Percentiles rank a stretch among this genome's conserved stretches.
These are phyloP conservation scores for Willowsia nigromaculata DNA, from an alignment of 2,888 invertebrate genomes.

Conservation along the genomic window DNA sequence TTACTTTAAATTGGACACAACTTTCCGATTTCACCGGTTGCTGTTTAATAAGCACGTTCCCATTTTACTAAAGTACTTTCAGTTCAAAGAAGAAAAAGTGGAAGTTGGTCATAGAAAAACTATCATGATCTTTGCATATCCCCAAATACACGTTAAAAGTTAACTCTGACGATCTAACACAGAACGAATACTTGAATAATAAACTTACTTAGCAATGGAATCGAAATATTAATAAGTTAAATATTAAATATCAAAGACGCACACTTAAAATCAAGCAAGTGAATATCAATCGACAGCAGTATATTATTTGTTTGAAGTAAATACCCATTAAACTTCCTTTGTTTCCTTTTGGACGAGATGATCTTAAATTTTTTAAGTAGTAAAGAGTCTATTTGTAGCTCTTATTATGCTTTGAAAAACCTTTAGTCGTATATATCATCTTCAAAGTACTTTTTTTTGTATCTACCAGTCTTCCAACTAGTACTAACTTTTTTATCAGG, in stretches of 20 bases:
- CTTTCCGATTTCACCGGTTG: no score
- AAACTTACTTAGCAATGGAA: background rate
- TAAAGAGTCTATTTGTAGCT: background rate
- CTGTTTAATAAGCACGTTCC: no score
- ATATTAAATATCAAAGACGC: background rate
- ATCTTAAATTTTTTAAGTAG: constrained; percentile 7
- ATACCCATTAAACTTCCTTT: background rate
- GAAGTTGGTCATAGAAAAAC: no score
- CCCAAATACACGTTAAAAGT: no score
- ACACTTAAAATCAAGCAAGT: background rate
- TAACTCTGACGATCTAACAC: no score
- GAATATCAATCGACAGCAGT: background rate
- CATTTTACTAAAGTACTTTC: no score
- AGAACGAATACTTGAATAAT: no score
- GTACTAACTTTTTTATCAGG: background rate
- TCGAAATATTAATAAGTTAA: background rate
- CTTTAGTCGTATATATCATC: background rate
- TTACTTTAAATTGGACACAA: no score
- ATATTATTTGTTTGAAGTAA: background rate
- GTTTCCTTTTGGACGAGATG: background rate
- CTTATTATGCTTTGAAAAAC: background rate
- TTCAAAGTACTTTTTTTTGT: background rate
- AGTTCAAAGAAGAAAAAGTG: no score
- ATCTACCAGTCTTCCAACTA: constrained; percentile 30
- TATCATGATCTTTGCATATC: no score